phyloP scores from a whole-genome alignment of 2,888 invertebrate genomes.

The Amphipyra berbera region DNA sequence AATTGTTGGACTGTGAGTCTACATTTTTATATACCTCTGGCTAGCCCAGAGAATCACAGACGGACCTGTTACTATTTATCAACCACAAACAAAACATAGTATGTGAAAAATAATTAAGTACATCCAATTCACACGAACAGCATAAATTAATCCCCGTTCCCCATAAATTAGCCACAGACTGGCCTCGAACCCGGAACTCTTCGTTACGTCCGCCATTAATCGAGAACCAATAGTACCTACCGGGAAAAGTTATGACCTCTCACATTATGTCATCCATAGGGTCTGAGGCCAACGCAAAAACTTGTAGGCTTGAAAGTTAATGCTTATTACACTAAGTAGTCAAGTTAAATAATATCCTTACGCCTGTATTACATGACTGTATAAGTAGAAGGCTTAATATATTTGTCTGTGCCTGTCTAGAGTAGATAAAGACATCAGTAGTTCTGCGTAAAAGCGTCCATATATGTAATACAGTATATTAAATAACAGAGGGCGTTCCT shows the following conservation, averaged over 20 bases:
- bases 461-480: too few relatives aligned
- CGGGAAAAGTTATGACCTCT: slow-evolving; percentile 52
- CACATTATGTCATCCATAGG: slow-evolving; percentile 46
- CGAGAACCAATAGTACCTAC: slow-evolving; percentile 27
- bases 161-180: slow-evolving; percentile 47
- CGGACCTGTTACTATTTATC: too few relatives aligned
- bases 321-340: slow-evolving; percentile 7
- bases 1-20: too few relatives aligned
- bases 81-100: slow-evolving; percentile 14
- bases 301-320: slow-evolving; percentile 6
- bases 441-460: too few relatives aligned
- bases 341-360: slow-evolving; percentile 24
- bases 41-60: too few relatives aligned
- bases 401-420: too few relatives aligned
- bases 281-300: slow-evolving; percentile 30
- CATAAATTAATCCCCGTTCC: slow-evolving; percentile 37
- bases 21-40: too few relatives aligned
- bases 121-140: slow-evolving; percentile 40
- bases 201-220: slow-evolving; percentile 49
- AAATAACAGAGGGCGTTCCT: too few relatives aligned
- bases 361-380: too few relatives aligned
- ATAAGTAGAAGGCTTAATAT: too few relatives aligned
- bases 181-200: slow-evolving; percentile 56
- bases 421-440: too few relatives aligned
- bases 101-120: slow-evolving; percentile 32